Conservation (phyloP, 1,140 invertebrate species). For the Solenopsis invicta region DNA sequence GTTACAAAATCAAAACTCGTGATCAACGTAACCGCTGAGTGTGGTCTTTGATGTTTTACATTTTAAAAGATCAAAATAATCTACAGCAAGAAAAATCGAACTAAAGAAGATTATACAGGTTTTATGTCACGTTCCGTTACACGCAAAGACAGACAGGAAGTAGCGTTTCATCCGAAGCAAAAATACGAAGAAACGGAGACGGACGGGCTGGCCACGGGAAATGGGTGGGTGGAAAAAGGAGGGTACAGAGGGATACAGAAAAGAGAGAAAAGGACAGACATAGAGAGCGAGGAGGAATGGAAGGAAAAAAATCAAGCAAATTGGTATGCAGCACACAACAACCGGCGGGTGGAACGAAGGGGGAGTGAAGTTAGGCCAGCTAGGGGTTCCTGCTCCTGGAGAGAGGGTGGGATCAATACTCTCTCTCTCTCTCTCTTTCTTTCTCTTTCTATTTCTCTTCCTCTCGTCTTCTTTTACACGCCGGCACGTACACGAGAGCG, state of each 20-base stretch:
- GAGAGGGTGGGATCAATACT: conserved; percentile 86
- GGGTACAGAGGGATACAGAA: neutral
- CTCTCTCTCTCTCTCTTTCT: conserved; percentile 81
- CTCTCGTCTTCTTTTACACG: conserved; percentile 82
- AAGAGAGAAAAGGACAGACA: neutral
- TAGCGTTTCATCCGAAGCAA: conserved; percentile 33
- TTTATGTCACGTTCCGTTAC: conserved; percentile 5
- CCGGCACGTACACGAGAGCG: conserved; percentile 52
- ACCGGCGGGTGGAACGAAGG: conserved; percentile 81
- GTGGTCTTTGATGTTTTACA: neutral
- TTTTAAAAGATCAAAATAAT: conserved; percentile 12
- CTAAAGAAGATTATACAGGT: neutral
- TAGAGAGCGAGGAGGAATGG: conserved; percentile 35
- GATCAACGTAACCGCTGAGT: neutral
- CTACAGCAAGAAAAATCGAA: neutral
- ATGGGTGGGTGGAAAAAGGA: conserved; percentile 76
- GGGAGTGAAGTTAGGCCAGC: conserved; percentile 83
- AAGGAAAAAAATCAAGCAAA: conserved; percentile 86
- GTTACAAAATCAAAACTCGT: neutral
- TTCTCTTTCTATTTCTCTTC: conserved; percentile 80
- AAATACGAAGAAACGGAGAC: conserved; percentile 44
- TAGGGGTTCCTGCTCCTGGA: conserved; percentile 82
- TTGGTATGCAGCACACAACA: conserved; percentile 87
- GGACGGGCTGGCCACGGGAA: conserved; percentile 49
- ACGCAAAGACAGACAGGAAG: conserved; percentile 60